phyloP scores from a whole-genome alignment of 2,113 vertebrate genomes.

The Pollimyrus isidori region DNA sequence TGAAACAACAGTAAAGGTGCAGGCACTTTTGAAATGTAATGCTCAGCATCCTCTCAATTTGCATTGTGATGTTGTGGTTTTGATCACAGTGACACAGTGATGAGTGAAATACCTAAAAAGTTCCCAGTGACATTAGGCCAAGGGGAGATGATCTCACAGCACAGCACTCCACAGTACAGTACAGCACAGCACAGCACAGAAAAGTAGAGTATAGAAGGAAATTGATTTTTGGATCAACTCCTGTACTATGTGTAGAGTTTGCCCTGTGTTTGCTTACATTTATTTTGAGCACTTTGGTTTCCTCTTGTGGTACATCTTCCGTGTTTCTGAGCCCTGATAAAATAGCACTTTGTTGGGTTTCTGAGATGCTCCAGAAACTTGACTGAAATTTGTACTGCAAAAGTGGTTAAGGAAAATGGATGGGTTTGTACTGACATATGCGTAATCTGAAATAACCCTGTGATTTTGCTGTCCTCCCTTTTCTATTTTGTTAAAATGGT shows the following conservation, averaged over 20 bases:
- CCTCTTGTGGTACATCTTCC: not conserved
- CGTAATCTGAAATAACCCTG: not conserved
- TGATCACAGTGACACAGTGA: not conserved
- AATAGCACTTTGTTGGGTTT: not conserved
- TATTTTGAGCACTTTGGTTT: not conserved
- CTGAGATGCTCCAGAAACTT: not conserved
- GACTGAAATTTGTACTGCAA: not conserved
- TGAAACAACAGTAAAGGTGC: not conserved
- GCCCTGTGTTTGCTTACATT: not conserved
- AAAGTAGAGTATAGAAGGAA: not conserved
- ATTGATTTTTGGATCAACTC: not conserved
- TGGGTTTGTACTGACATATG: not conserved
- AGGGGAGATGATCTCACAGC: not conserved
- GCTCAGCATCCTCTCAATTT: not conserved
- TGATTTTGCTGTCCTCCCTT: not conserved
- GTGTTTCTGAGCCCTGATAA: not conserved
- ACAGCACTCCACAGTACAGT: too few relatives aligned
- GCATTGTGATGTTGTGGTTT: not conserved
- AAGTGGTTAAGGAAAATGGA: not conserved
- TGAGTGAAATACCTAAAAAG: not conserved
- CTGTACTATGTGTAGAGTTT: not conserved
- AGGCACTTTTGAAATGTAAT: not conserved
- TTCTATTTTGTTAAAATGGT: not conserved
- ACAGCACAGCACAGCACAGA: too few relatives aligned
- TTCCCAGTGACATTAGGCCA: not conserved